A percentile compares a stretch with the other conserved stretches of the same genome.
Conservation (phyloP, 2,797 vertebrate species). For the Eulemur rubriventer region DNA sequence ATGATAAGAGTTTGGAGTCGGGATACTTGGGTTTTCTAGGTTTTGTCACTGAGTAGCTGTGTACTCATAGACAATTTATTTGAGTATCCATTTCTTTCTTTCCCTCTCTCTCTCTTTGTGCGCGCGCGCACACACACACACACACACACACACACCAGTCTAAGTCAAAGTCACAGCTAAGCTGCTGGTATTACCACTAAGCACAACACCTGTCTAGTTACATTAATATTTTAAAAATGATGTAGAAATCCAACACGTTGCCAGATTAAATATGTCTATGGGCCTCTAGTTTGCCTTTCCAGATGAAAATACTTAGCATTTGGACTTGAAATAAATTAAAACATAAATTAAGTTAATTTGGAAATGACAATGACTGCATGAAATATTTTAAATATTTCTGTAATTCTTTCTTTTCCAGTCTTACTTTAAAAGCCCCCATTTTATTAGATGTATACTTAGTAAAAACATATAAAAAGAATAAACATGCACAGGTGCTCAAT, state of each 20-base stretch:
- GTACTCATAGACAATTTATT: not conserved
- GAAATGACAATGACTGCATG: not conserved
- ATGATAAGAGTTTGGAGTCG: not conserved
- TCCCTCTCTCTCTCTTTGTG: no score
- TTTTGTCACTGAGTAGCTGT: not conserved
- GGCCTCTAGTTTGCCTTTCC: not conserved
- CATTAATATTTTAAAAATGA: not conserved
- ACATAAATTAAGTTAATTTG: slow-evolving; percentile 37
- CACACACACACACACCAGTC: not conserved
- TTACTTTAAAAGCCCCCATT: not conserved
- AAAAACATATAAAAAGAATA: not conserved
- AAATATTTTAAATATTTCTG: not conserved
- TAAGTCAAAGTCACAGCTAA: not conserved
- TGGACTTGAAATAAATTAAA: slow-evolving; percentile 22
- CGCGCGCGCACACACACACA: not conserved
- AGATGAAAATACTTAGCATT: slow-evolving; percentile 1
- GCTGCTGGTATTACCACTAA: not conserved
- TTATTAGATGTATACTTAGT: slow-evolving; percentile 10
- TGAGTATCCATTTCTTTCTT: not conserved
- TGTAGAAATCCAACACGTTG: not conserved
- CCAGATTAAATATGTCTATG: not conserved
- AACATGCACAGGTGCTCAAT: not conserved
- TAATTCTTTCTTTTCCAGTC: not conserved
- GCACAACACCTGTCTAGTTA: not conserved
- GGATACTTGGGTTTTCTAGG: not conserved